Base-by-base conservation (phyloP, 2,113 vertebrate genomes). In the Motacilla tschutschensis region DNA sequence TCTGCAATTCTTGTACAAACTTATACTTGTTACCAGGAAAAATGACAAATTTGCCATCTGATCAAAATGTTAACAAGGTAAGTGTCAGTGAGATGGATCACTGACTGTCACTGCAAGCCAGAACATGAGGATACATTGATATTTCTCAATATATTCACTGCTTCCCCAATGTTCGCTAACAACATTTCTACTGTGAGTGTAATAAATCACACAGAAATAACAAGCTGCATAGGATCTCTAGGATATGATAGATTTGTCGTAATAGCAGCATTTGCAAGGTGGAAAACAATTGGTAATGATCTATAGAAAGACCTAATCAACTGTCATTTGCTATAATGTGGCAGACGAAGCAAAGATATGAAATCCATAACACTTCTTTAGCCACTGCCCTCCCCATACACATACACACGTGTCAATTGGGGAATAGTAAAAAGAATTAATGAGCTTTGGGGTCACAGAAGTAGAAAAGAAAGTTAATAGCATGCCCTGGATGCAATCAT, bases 51-150 rank as follows among this genome's bases (percentile, higher is more conserved):
- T 97, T 97, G 96, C 96, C 96, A 96, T 97, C 97, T 98, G 98
- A 98, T 98, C 98, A 98, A 98, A 98, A 98, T 97, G 97, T 98
- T 98, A 98, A 98, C 98, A 98, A 98, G 98, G 98, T 98, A 98
- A 98, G 96, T 98, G 98, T 98, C 98, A 98, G 94, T 12, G 97
- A 98, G 98, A 98, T 98, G 97, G 98, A 98, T 98, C 96, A 96
- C 95, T 96, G 96, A 97, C 97, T 98, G 98, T 98, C 98, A 97
- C 93, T 90, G 93, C 88, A 83, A 97, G 96, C 95, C 91, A 93
- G 96, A 97, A 98, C 98, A 98, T 97, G 97, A 98, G 97, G 97
- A 98, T 97, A 97, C 98, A 98, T 98, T 98, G 98, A 97, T 98
- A 98, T 98, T 97, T 97, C 97, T 98, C 98, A 98, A 98, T 98